Conservation (phyloP, 1,140 invertebrate species). For the Apocrypta bakeri region DNA sequence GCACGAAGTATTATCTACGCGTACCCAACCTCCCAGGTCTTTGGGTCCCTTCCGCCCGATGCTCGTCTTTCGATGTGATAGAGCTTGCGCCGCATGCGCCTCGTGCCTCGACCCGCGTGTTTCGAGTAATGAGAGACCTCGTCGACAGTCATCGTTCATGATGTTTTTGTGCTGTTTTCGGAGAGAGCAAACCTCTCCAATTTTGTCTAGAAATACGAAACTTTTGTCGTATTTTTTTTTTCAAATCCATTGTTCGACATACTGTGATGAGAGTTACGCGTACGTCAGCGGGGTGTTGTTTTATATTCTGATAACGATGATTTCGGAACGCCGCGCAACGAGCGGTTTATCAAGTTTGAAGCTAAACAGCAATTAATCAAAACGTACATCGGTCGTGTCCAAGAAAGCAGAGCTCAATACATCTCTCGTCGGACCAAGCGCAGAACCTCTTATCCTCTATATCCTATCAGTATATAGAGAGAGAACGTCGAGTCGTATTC, state of each 20-base stretch:
- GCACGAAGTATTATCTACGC: neutral
- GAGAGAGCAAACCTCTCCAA: too few relatives aligned
- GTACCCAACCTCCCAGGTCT: neutral
- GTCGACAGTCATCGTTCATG: slow-evolving; percentile 19
- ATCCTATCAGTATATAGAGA: neutral
- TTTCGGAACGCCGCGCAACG: neutral
- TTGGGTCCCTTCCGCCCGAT: neutral
- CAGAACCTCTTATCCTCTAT: neutral
- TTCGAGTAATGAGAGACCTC: slow-evolving; percentile 16
- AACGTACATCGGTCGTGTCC: neutral
- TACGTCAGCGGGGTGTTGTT: neutral
- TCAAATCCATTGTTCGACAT: too few relatives aligned
- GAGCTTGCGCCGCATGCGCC: neutral
- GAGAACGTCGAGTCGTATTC: neutral
- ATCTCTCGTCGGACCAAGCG: too few relatives aligned
- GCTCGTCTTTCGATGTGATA: slow-evolving; percentile 6
- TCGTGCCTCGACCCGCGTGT: neutral
- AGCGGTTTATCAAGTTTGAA: too few relatives aligned
- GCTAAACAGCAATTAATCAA: neutral
- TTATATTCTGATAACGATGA: neutral
- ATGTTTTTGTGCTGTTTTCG: neutral
- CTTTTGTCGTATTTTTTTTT: too few relatives aligned
- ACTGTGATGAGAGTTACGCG: neutral
- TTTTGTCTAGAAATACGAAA: too few relatives aligned
- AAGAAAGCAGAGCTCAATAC: slow-evolving; percentile 1